Percentiles rank a stretch among this genome's conserved stretches.
Evolutionary conservation across 2,113 vertebrate genomes (phyloP).

Genomic region (Rhinichthys klamathensis): DNA sequence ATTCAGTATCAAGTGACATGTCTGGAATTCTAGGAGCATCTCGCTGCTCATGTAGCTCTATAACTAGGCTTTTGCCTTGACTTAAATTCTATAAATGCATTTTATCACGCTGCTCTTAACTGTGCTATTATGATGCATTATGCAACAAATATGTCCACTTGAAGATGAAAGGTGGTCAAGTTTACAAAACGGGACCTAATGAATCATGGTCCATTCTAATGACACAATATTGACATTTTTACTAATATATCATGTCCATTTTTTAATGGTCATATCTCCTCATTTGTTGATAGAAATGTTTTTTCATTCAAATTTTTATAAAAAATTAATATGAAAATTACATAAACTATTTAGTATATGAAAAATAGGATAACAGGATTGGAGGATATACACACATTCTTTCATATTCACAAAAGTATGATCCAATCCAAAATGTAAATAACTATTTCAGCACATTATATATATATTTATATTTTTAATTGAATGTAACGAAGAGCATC

Average conservation of each 20-base stretch:
- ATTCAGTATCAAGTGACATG: constrained; percentile 56
- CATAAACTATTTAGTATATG: not conserved
- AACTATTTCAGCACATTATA: not conserved
- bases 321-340: not conserved
- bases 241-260: not conserved
- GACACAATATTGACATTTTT: not conserved
- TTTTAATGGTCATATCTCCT: not conserved
- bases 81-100: not conserved
- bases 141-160: not conserved
- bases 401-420: not conserved
- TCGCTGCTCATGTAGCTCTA: not conserved
- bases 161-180: not conserved
- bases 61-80: not conserved
- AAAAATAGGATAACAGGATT: not conserved
- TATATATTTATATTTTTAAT: not conserved
- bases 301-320: not conserved
- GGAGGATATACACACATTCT: not conserved
- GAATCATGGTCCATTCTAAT: no score
- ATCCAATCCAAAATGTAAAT: not conserved
- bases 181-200: no score
- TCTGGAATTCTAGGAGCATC: constrained; percentile 47
- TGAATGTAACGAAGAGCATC: not conserved
- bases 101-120: not conserved
- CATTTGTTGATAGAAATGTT: not conserved
- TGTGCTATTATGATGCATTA: constrained; percentile 1